Evolutionary conservation across 2,113 vertebrate genomes (phyloP).

Genomic region (Upupa epops): DNA sequence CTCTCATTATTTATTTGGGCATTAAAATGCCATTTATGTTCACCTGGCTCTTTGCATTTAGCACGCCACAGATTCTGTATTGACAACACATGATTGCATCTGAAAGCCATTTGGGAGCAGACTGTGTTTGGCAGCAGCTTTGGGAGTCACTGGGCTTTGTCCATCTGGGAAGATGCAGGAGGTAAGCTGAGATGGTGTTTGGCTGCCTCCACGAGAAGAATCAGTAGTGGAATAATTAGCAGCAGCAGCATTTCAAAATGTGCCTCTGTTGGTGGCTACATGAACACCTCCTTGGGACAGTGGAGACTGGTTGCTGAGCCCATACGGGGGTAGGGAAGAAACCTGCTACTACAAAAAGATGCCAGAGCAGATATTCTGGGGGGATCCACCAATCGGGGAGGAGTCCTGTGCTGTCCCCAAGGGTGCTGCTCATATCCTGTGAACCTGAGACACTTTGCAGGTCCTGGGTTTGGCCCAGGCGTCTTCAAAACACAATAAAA

Average conservation of each 20-base stretch:
- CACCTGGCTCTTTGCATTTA: not conserved
- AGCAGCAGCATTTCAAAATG: not conserved
- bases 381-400: not conserved
- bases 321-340: not conserved
- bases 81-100: not conserved
- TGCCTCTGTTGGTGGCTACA: not conserved
- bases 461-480: not conserved
- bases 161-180: not conserved
- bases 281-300: not conserved
- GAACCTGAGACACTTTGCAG: not conserved
- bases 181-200: not conserved
- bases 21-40: not conserved
- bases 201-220: not conserved
- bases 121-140: not conserved
- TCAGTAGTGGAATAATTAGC: not conserved
- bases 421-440: not conserved
- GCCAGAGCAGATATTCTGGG: accelerated
- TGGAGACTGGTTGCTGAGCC: not conserved
- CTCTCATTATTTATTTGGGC: not conserved
- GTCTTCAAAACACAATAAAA: too few relatives aligned
- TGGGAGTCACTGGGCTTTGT: slow-evolving; percentile 1
- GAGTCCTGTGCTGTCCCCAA: not conserved
- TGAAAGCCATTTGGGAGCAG: slow-evolving; percentile 6
- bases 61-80: not conserved
- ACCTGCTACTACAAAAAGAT: not conserved